These are phyloP conservation scores for Ips typographus DNA, from an alignment of 1,140 invertebrate species.

Conservation along the genomic window DNA sequence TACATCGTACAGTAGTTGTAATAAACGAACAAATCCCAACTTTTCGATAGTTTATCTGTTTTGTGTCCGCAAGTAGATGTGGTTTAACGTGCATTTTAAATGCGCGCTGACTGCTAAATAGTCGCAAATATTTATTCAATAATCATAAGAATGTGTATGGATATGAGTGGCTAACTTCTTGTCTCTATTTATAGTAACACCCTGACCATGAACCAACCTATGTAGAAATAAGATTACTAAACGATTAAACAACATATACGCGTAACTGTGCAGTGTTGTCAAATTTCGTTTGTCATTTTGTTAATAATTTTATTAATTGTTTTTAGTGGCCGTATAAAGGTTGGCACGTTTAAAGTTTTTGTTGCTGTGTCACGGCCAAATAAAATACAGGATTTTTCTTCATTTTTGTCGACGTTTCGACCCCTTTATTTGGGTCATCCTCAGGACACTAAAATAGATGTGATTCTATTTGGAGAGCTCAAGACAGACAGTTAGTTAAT, in stretches of 20 bases:
- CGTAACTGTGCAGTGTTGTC: neutral
- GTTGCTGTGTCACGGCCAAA: too few species aligned
- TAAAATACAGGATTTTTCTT: too few species aligned
- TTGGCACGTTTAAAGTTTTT: too few species aligned
- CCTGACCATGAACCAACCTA: slow-evolving; percentile 36
- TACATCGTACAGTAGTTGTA: neutral
- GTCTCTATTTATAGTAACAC: slow-evolving; percentile 34
- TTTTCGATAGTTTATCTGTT: neutral
- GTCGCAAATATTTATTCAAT: slow-evolving; percentile 30
- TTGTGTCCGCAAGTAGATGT: neutral
- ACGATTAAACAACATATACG: slow-evolving; percentile 25
- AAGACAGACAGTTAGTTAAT: too few species aligned
- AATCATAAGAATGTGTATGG: slow-evolving; percentile 33
- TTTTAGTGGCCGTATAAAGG: too few species aligned
- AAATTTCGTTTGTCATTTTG: too few species aligned
- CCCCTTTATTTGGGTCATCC: too few species aligned
- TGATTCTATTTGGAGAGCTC: too few species aligned
- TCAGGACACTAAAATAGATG: too few species aligned
- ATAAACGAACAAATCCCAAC: neutral
- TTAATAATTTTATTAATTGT: too few species aligned
- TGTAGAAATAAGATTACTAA: slow-evolving; percentile 32
- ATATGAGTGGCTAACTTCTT: slow-evolving; percentile 30
- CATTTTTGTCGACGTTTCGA: too few species aligned
- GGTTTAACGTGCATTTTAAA: slow-evolving; percentile 10
- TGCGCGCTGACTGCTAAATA: slow-evolving; percentile 17